A percentile compares a stretch with the other conserved stretches of the same genome.
phyloP scores from a whole-genome alignment of 2,888 invertebrate species.

The Cyclophora punctaria region DNA sequence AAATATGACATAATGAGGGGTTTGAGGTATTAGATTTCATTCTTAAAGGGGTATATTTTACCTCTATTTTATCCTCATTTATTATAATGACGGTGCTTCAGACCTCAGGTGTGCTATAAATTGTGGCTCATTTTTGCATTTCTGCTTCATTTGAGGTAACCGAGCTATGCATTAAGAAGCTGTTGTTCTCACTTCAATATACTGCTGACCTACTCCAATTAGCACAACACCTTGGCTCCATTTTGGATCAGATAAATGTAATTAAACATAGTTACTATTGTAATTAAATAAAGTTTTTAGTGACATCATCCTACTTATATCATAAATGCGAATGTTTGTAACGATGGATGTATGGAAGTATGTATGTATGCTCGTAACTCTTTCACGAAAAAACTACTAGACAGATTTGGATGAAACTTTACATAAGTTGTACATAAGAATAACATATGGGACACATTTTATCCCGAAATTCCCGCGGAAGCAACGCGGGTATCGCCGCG shows the following conservation, averaged over 20 bases:
- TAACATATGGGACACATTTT: no score
- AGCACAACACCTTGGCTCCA: background rate
- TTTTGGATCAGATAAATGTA: background rate
- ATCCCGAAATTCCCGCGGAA: no score
- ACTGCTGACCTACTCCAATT: background rate
- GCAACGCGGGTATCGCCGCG: no score
- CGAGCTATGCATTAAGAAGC: no score
- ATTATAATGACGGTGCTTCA: slow-evolving; percentile 20
- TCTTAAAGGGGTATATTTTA: slow-evolving; percentile 17
- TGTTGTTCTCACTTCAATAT: no score
- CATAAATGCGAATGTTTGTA: no score
- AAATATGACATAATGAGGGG: slow-evolving; percentile 19
- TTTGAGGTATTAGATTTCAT: slow-evolving; percentile 20
- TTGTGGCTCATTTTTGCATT: slow-evolving; percentile 8
- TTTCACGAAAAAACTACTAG: no score
- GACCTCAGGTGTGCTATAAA: slow-evolving; percentile 16
- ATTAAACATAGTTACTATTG: background rate
- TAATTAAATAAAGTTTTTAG: background rate
- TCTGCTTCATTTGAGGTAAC: background rate
- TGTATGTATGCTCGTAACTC: no score
- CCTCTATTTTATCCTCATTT: slow-evolving; percentile 22
- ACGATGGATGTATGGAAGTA: no score
- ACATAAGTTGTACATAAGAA: no score
- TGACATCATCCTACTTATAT: no score
- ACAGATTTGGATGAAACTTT: no score